Conservation (phyloP, 2,113 vertebrate genomes). For the Chauna torquata region DNA sequence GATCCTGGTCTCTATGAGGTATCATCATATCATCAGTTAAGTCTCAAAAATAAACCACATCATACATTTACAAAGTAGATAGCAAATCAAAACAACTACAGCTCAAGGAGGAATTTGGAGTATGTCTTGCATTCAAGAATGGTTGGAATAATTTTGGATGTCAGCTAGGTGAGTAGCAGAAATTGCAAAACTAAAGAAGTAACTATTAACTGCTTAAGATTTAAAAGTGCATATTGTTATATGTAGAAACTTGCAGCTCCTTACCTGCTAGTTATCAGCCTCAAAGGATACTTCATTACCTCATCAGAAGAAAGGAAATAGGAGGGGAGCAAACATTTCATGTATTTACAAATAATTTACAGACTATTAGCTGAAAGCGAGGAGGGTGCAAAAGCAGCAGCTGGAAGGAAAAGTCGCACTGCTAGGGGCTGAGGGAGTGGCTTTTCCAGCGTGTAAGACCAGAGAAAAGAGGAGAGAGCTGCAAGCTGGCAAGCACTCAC, state of each 20-base stretch:
- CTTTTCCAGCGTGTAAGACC: not conserved
- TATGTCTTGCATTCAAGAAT: not conserved
- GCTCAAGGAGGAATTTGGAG: not conserved
- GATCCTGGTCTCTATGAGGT: not conserved
- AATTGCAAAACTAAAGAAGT: constrained; percentile 29
- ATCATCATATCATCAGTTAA: not conserved
- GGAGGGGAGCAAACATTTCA: not conserved
- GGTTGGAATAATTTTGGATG: not conserved
- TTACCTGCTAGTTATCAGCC: not conserved
- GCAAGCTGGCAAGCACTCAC: not conserved
- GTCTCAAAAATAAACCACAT: not conserved
- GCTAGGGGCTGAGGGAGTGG: not conserved
- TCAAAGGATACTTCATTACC: not conserved
- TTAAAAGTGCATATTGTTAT: not conserved
- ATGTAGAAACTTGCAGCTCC: not conserved
- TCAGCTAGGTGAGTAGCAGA: not conserved
- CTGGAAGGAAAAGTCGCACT: not conserved
- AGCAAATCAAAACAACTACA: not conserved
- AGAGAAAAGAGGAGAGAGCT: not conserved
- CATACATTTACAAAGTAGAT: not conserved
- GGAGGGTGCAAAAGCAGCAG: not conserved
- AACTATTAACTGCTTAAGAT: not conserved
- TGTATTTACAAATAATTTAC: not conserved
- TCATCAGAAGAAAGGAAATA: not conserved
- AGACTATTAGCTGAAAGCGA: not conserved